Evolutionary conservation across 1,140 invertebrate genomes (phyloP).

Genomic region (Euborellia annulipes): DNA sequence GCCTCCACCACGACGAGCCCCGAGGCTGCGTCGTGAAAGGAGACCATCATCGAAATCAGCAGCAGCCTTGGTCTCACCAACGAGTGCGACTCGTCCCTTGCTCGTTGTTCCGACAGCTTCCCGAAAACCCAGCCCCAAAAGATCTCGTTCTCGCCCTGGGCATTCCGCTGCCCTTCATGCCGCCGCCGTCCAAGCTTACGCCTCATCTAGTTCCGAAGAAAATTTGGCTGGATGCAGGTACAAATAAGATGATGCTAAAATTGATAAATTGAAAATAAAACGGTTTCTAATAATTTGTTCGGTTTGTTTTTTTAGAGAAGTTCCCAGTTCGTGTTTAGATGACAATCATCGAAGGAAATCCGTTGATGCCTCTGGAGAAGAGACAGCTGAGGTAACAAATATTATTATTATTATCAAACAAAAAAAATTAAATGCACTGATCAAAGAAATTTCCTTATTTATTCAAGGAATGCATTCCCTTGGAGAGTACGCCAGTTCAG

Average conservation of each 20-base stretch:
- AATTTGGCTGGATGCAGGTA: constrained; percentile 25
- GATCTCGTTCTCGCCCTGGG: constrained; percentile 23
- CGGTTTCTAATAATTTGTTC: constrained; percentile 6
- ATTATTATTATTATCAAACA: neutral
- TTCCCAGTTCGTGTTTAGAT: constrained; percentile 11
- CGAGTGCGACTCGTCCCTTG: constrained; percentile 28
- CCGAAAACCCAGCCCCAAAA: constrained; percentile 31
- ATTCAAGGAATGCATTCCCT: neutral
- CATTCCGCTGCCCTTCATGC: constrained; percentile 15
- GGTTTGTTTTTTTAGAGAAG: constrained; percentile 12
- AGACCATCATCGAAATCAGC: constrained; percentile 24
- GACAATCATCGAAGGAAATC: constrained; percentile 1
- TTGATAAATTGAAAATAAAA: constrained; percentile 20
- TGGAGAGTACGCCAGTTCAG: constrained; percentile 28
- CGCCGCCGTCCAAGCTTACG: constrained; percentile 21
- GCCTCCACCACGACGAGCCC: constrained; percentile 32
- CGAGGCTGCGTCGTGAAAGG: constrained; percentile 31
- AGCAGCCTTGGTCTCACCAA: constrained; percentile 24
- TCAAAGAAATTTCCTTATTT: neutral
- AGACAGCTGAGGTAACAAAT: constrained; percentile 24
- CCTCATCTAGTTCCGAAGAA: constrained; percentile 34
- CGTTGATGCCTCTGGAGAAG: constrained; percentile 23
- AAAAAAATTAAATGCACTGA: neutral
- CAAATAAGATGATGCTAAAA: constrained; percentile 20
- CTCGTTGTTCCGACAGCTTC: constrained; percentile 21